Percentiles rank a stretch among this genome's conserved stretches.
Conservation (phyloP, 2,113 vertebrate genomes). For the Tiliqua scincoides region DNA sequence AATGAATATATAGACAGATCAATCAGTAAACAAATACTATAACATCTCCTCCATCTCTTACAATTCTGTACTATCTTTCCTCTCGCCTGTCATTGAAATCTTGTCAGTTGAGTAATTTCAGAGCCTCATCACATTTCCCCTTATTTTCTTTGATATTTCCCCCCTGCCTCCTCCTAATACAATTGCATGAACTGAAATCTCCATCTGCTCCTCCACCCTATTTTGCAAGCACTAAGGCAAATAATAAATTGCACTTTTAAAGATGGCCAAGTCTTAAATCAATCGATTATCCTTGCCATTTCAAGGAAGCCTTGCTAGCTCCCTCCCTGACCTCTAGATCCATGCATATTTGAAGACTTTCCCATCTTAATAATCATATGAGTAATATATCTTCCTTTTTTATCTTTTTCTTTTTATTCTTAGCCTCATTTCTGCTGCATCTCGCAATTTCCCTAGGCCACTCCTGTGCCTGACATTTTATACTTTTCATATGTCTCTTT, state of each 20-base stretch:
- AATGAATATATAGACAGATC: not conserved
- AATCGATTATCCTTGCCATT: constrained; percentile 50
- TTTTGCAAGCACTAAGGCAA: constrained; percentile 59
- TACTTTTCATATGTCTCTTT: not conserved
- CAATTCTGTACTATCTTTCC: not conserved
- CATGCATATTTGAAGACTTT: constrained; percentile 38
- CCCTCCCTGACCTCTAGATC: constrained; percentile 24
- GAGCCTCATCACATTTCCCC: not conserved
- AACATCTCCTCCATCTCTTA: fast-evolving
- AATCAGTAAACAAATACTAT: not conserved
- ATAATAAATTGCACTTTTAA: constrained; percentile 43
- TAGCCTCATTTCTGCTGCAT: not conserved
- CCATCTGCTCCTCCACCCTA: constrained; percentile 28
- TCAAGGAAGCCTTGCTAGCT: constrained; percentile 35
- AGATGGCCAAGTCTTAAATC: constrained; percentile 25
- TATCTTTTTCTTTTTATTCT: constrained; percentile 25
- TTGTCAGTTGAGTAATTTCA: not conserved
- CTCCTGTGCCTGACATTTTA: constrained; percentile 27
- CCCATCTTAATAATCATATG: constrained; percentile 32
- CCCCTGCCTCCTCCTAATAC: constrained; percentile 15
- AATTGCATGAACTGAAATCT: constrained; percentile 8
- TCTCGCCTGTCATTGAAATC: not conserved
- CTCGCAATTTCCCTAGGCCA: not conserved
- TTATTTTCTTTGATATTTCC: constrained; percentile 8
- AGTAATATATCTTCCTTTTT: constrained; percentile 31